Conservation (phyloP, 2,888 invertebrate genomes). For the Leptarthrus brevirostris region DNA sequence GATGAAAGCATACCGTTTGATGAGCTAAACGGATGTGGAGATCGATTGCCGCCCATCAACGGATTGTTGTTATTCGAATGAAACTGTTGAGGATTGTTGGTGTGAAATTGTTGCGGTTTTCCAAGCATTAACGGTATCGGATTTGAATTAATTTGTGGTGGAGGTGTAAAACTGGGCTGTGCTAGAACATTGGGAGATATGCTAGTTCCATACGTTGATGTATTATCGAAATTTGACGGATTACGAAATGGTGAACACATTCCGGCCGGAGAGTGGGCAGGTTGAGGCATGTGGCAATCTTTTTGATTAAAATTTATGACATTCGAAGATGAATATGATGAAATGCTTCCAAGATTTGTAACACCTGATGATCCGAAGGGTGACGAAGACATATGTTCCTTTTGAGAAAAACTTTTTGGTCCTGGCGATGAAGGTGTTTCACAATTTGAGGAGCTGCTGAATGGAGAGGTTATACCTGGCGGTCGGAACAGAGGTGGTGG, state of each 20-base stretch:
- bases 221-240: not conserved
- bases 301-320: too few species aligned
- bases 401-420: not conserved
- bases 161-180: not conserved
- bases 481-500: constrained; percentile 19
- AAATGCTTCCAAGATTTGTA: not conserved
- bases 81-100: not conserved
- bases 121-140: not conserved
- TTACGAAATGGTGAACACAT: not conserved
- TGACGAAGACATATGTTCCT: not conserved
- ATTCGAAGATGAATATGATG: too few species aligned
- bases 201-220: not conserved
- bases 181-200: not conserved
- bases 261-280: not conserved
- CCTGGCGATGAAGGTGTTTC: not conserved
- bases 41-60: too few species aligned
- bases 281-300: not conserved
- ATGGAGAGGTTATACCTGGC: not conserved
- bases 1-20: not conserved
- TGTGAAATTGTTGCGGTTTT: not conserved
- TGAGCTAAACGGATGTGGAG: not conserved
- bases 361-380: not conserved
- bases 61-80: not conserved
- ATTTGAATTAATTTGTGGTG: not conserved
- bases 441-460: not conserved